Conservation (phyloP, 1,140 invertebrate genomes). For the Mylabris phalerata region DNA sequence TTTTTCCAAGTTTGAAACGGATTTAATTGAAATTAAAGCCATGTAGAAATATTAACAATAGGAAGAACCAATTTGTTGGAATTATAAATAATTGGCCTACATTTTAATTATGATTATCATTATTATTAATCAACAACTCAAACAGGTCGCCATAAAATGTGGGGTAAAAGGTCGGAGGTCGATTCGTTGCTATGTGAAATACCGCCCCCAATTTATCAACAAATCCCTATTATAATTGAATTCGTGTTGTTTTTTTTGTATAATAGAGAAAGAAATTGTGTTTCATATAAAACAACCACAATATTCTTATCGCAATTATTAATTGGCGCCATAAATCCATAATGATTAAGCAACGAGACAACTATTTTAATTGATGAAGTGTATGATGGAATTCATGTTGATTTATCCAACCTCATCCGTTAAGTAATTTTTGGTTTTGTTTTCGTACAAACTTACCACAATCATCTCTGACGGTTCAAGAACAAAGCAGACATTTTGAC, state of each 20-base stretch:
- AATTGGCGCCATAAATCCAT: neutral
- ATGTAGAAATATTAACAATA: too few species aligned
- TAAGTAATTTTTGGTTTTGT: neutral
- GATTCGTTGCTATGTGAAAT: conserved; percentile 16
- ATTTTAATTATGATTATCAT: too few species aligned
- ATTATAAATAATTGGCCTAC: too few species aligned
- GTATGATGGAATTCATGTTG: neutral
- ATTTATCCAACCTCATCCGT: neutral
- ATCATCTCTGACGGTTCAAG: conserved; percentile 85
- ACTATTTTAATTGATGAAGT: neutral
- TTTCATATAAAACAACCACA: too few species aligned
- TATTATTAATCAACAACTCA: conserved; percentile 1
- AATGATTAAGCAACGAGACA: neutral
- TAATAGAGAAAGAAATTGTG: too few species aligned
- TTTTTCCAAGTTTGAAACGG: too few species aligned
- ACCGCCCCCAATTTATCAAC: conserved; percentile 1
- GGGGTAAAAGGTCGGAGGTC: conserved; percentile 18
- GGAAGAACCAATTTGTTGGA: too few species aligned
- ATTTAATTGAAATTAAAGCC: too few species aligned
- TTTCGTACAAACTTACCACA: conserved; percentile 55
- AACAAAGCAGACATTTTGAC: conserved; percentile 79
- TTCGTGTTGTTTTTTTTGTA: too few species aligned
- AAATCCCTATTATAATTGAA: too few species aligned
- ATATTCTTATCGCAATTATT: neutral
- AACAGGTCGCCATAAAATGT: conserved; percentile 9